These are phyloP conservation scores for Ellobium chinense DNA, from an alignment of 2,888 invertebrate species.

Conservation along the genomic window DNA sequence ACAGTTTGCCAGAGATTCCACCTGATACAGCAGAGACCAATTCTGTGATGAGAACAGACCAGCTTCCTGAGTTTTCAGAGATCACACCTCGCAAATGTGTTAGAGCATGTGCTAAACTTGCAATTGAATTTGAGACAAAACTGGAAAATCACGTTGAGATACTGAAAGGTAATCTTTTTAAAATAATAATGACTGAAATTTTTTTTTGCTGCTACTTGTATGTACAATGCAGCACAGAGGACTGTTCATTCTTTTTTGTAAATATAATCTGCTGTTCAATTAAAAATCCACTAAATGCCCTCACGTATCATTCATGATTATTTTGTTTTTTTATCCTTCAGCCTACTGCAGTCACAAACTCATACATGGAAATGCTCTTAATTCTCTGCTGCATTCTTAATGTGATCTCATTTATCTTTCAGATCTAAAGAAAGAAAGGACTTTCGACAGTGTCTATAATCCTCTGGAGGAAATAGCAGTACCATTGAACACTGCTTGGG, in stretches of 20 bases:
- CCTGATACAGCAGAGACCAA: conserved; percentile 88
- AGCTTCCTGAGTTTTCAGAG: conserved; percentile 89
- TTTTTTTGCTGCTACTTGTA: neutral
- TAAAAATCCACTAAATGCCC: no score
- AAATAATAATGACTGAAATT: neutral
- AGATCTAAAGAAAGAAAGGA: conserved; percentile 62
- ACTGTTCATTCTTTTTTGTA: no score
- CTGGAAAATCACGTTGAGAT: conserved; percentile 83
- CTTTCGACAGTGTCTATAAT: conserved; percentile 69
- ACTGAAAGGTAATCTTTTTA: conserved; percentile 60
- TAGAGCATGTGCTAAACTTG: conserved; percentile 90
- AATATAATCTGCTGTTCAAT: no score
- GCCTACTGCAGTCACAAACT: no score
- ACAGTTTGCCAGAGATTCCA: conserved; percentile 81
- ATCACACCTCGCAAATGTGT: conserved; percentile 88
- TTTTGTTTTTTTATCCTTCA: conserved; percentile 1
- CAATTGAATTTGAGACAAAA: conserved; percentile 89
- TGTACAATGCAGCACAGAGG: no score
- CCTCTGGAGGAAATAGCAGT: conserved; percentile 83
- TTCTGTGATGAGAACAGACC: conserved; percentile 84
- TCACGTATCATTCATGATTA: neutral
- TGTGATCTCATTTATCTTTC: no score
- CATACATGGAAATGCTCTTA: no score
- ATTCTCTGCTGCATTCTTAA: no score
- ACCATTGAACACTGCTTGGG: conserved; percentile 91